Evolutionary conservation across 2,888 invertebrate species (phyloP).

Genomic region (Stegophylla sp.): DNA sequence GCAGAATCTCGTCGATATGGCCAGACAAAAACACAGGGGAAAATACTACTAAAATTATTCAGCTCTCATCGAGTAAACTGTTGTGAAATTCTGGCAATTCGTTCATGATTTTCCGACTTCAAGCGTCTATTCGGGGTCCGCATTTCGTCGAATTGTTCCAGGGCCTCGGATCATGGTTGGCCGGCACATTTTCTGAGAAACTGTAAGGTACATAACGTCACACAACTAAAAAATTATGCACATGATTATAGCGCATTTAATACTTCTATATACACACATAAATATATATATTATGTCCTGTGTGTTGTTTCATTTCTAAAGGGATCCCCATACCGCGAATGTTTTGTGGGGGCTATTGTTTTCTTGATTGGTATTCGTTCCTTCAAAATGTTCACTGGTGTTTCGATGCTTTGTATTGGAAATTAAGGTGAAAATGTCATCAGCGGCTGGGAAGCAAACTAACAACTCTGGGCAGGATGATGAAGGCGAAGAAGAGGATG

Average conservation of each 20-base stretch:
- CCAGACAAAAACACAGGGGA: constrained; percentile 50
- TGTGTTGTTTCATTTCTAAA: constrained; percentile 44
- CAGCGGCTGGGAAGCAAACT: constrained; percentile 52
- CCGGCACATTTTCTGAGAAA: constrained; percentile 41
- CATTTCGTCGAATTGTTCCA: constrained; percentile 11
- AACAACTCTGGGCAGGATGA: constrained; percentile 59
- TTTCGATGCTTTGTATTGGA: constrained; percentile 55
- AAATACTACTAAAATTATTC: constrained; percentile 16
- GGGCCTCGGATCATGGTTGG: constrained; percentile 56
- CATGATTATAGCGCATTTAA: constrained; percentile 5
- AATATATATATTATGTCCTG: constrained; percentile 3
- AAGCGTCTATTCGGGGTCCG: background rate
- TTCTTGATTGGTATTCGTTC: constrained; percentile 47
- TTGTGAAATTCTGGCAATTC: background rate
- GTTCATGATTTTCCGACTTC: constrained; percentile 1
- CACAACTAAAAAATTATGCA: background rate
- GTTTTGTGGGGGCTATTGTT: constrained; percentile 36
- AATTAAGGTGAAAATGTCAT: constrained; percentile 58
- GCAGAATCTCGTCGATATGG: constrained; percentile 29
- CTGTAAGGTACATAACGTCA: constrained; percentile 35
- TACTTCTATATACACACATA: background rate
- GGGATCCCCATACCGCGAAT: constrained; percentile 6
- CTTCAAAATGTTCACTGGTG: constrained; percentile 52
- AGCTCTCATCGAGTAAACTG: background rate
- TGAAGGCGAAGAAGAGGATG: constrained; percentile 65